Conservation (phyloP, 1,140 invertebrate species). For the Diachasmimorpha longicaudata region DNA sequence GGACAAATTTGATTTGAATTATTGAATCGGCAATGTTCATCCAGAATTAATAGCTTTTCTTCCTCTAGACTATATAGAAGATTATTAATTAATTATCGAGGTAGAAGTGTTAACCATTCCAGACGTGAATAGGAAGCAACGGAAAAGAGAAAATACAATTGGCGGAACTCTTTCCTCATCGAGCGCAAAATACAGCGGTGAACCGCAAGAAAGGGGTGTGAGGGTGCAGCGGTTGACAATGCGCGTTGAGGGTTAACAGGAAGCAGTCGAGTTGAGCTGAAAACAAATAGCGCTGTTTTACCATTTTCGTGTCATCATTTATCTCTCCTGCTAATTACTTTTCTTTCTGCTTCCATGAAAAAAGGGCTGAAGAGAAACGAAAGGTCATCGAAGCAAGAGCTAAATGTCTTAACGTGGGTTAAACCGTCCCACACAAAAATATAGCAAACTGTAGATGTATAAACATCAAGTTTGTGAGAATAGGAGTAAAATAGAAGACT, state of each 20-base stretch:
- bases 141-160: not conserved
- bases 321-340: constrained; percentile 32
- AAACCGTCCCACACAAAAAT: not conserved
- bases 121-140: not conserved
- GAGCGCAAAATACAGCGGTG: not conserved
- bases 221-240: not conserved
- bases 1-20: too few species aligned
- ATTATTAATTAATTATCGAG: not conserved
- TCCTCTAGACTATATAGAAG: not conserved
- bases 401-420: not conserved
- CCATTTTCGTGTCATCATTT: constrained; percentile 28
- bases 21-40: too few species aligned
- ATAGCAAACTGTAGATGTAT: not conserved
- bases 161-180: not conserved
- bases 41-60: too few species aligned
- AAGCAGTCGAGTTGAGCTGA: not conserved
- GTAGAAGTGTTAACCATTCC: not conserved
- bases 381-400: not conserved
- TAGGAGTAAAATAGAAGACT: not conserved
- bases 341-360: constrained; percentile 30
- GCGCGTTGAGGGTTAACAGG: not conserved
- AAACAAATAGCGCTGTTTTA: constrained; percentile 32
- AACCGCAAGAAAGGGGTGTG: not conserved
- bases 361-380: constrained; percentile 3
- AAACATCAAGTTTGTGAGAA: not conserved